These are phyloP conservation scores for Monopterus albus DNA, from an alignment of 2,113 vertebrate species.

Conservation along the genomic window DNA sequence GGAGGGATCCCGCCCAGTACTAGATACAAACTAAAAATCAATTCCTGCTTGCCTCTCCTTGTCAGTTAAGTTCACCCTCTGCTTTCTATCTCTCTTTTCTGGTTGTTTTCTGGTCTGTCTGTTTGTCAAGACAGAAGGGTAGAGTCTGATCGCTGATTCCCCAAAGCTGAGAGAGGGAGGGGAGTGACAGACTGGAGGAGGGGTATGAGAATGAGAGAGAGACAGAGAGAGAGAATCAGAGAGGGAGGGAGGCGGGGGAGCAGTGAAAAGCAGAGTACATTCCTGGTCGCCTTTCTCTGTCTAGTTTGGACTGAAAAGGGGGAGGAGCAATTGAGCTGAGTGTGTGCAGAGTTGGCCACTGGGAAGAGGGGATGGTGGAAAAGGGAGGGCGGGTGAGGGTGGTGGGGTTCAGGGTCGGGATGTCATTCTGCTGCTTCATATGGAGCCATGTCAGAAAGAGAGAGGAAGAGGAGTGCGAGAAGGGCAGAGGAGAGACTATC, in stretches of 20 bases:
- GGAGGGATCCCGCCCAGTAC: constrained; percentile 54
- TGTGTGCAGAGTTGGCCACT: constrained; percentile 47
- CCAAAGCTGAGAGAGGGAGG: constrained; percentile 66
- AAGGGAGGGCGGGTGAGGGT: constrained; percentile 53
- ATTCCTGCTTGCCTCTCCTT: constrained; percentile 62
- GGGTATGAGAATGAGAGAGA: constrained; percentile 66
- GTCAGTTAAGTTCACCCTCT: constrained; percentile 53
- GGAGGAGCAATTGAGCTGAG: constrained; percentile 62
- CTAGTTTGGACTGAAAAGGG: constrained; percentile 56
- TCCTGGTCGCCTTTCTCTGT: constrained; percentile 52
- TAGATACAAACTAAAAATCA: constrained; percentile 64
- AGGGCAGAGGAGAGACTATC: constrained; percentile 46
- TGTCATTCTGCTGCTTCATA: constrained; percentile 76
- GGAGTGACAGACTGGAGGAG: constrained; percentile 58
- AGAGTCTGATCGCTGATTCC: constrained; percentile 78
- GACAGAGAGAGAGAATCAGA: constrained; percentile 26
- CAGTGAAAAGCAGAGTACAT: constrained; percentile 50
- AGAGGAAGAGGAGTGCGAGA: constrained; percentile 23
- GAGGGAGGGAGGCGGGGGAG: constrained; percentile 38
- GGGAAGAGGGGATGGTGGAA: constrained; percentile 40
- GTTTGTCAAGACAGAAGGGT: constrained; percentile 66
- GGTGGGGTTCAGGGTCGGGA: constrained; percentile 73
- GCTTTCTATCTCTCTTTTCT: constrained; percentile 25
- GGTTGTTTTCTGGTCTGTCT: constrained; percentile 67
- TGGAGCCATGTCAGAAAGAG: constrained; percentile 72